phyloP scores from a whole-genome alignment of 2,113 vertebrate genomes.

The Tachuris rubrigastra region DNA sequence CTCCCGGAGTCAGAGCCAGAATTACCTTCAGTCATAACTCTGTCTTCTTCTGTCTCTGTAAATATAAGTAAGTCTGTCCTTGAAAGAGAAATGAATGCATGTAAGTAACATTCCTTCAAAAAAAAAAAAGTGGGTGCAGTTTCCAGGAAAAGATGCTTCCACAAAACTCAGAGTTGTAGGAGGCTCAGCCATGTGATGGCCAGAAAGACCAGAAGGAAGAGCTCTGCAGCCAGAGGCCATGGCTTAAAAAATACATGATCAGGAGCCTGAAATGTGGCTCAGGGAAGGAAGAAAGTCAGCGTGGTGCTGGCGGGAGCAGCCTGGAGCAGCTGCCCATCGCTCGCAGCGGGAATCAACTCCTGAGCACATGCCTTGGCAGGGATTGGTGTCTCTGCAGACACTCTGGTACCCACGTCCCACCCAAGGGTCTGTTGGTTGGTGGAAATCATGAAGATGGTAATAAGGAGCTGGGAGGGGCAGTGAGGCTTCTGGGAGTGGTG shows the following conservation, averaged over 20 bases:
- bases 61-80: background rate
- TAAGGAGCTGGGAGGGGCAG: background rate
- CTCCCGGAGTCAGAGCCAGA: background rate
- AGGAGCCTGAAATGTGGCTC: background rate
- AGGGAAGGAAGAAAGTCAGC: background rate
- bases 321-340: background rate
- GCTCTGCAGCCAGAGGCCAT: background rate
- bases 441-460: background rate
- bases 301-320: background rate
- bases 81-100: background rate
- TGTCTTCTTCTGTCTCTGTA: background rate
- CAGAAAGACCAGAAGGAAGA: background rate
- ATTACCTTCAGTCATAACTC: conserved; percentile 1
- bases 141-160: conserved; percentile 1
- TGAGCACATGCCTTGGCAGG: background rate
- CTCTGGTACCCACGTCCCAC: background rate
- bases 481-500: background rate
- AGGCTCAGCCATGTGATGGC: background rate
- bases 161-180: background rate
- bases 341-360: background rate
- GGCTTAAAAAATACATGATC: background rate
- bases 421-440: background rate
- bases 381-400: background rate
- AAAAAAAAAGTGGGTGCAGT: background rate
- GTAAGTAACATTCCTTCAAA: background rate